These are phyloP conservation scores for Macrobrachium nipponense DNA, from an alignment of 1,140 invertebrate species.

Conservation along the genomic window DNA sequence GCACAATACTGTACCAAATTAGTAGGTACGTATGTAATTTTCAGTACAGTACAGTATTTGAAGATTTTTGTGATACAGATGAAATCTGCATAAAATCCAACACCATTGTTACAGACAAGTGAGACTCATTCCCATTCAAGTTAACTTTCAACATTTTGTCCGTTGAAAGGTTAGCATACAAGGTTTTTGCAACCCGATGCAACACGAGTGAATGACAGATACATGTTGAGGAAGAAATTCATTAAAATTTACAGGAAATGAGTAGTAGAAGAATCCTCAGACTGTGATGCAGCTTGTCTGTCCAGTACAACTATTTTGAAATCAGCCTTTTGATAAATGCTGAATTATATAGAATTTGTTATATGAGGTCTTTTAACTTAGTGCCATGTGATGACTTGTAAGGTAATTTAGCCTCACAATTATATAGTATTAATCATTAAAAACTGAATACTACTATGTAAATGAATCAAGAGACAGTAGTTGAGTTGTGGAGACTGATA, in stretches of 20 bases:
- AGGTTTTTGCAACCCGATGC: slow-evolving; percentile 7
- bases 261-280: slow-evolving; percentile 12
- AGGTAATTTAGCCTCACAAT: too few species aligned
- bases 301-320: slow-evolving; percentile 41
- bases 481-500: too few species aligned
- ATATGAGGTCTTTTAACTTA: neutral
- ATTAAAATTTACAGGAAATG: slow-evolving; percentile 10
- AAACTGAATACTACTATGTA: too few species aligned
- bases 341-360: slow-evolving; percentile 12
- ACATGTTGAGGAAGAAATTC: slow-evolving; percentile 12
- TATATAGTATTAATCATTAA: too few species aligned
- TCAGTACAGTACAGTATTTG: slow-evolving; percentile 24
- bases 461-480: too few species aligned
- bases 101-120: slow-evolving; percentile 31
- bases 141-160: slow-evolving; percentile 16
- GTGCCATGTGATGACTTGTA: too few species aligned
- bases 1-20: slow-evolving; percentile 34
- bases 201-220: slow-evolving; percentile 29
- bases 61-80: slow-evolving; percentile 1
- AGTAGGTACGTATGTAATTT: slow-evolving; percentile 29
- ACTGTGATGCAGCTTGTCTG: slow-evolving; percentile 26
- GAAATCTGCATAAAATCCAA: neutral
- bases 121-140: slow-evolving; percentile 31
- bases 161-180: slow-evolving; percentile 21
- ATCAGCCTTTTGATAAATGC: slow-evolving; percentile 1